Conservation (phyloP, 2,888 invertebrate genomes). For the Aplocera efformata region DNA sequence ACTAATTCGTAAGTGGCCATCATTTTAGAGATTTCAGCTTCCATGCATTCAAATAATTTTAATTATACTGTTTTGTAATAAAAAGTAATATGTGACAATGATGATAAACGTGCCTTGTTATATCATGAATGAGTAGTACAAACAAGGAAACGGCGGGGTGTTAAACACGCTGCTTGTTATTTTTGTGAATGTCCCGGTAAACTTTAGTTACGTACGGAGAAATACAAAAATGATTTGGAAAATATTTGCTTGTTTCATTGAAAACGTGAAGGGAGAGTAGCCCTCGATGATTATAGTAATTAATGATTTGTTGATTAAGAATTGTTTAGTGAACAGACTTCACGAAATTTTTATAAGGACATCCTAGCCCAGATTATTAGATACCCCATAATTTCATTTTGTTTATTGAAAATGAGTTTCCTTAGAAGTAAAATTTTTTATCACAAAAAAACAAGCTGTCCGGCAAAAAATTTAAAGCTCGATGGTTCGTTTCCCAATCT, state of each 20-base stretch:
- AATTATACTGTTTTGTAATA: constrained; percentile 23
- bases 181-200: constrained; percentile 28
- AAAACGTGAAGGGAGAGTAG: no score
- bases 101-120: constrained; percentile 31
- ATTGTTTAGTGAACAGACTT: no score
- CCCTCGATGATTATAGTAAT: no score
- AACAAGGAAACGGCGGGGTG: constrained; percentile 29
- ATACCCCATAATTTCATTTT: no score
- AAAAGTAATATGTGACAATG: constrained; percentile 32
- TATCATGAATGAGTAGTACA: constrained; percentile 29
- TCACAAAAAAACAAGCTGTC: no score
- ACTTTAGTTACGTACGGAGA: constrained; percentile 42
- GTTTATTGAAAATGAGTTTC: no score
- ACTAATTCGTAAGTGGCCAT: constrained; percentile 23
- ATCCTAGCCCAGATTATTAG: no score
- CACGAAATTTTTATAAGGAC: no score
- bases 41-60: constrained; percentile 16
- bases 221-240: constrained; percentile 49
- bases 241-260: constrained; percentile 33
- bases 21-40: constrained; percentile 25
- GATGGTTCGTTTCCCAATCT: no score
- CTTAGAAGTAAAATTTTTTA: no score
- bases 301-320: no score
- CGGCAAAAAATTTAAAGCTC: no score
- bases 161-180: constrained; percentile 21